A percentile compares a stretch with the other conserved stretches of the same genome.
phyloP scores from a whole-genome alignment of 2,113 vertebrate species.

The Thalassoma bifasciatum region DNA sequence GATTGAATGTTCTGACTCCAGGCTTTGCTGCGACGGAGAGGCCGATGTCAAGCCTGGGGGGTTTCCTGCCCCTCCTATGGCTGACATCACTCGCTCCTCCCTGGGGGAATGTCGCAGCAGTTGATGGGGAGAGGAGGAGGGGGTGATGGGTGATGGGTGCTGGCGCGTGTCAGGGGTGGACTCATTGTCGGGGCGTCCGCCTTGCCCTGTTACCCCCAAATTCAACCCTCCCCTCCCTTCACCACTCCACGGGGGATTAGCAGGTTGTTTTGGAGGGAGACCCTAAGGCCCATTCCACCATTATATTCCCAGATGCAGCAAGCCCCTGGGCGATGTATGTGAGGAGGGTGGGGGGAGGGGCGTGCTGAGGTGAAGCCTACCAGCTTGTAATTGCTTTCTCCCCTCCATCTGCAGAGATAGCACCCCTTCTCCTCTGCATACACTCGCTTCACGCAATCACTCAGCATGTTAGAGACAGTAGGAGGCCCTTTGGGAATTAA shows the following conservation, averaged over 20 bases:
- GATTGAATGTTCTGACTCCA: conserved; percentile 19
- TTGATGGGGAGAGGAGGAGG: conserved; percentile 29
- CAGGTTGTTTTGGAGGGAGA: conserved; percentile 80
- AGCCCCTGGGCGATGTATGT: conserved; percentile 56
- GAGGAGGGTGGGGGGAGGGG: conserved; percentile 40
- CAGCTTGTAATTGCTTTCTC: conserved; percentile 78
- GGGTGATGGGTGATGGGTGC: conserved; percentile 31
- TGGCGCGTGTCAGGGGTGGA: conserved; percentile 75
- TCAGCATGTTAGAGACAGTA: conserved; percentile 32
- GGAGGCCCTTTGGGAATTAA: conserved; percentile 54
- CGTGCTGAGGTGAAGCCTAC: conserved; percentile 62
- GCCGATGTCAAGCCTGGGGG: conserved; percentile 5
- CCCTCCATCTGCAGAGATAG: conserved; percentile 66
- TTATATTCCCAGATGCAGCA: conserved; percentile 77
- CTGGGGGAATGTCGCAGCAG: conserved; percentile 47
- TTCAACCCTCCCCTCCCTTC: conserved; percentile 24
- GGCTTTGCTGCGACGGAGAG: conserved; percentile 20
- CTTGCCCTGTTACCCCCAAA: conserved; percentile 63
- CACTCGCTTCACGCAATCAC: conserved; percentile 27
- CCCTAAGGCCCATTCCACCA: conserved; percentile 76
- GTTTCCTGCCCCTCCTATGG: conserved; percentile 45
- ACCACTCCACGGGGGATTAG: conserved; percentile 78
- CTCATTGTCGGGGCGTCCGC: conserved; percentile 64
- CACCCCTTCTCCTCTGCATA: conserved; percentile 29
- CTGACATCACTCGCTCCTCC: conserved; percentile 46